Conservation (phyloP, 2,797 vertebrate species). For the Erpetoichthys calabaricus region DNA sequence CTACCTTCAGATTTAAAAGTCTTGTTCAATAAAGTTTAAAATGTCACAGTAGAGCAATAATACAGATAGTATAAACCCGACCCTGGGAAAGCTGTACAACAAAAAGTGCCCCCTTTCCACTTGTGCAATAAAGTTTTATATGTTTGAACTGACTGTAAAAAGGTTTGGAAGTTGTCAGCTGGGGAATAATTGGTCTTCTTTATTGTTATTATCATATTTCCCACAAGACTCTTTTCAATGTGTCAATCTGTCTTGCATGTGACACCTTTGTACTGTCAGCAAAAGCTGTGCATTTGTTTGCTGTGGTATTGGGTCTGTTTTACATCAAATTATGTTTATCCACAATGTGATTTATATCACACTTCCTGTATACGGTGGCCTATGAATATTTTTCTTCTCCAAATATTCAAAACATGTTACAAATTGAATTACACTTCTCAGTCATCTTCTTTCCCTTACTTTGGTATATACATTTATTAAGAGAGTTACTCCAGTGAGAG, state of each 20-base stretch:
- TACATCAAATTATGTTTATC: slow-evolving; percentile 45
- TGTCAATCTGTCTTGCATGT: slow-evolving; percentile 73
- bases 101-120: slow-evolving; percentile 77
- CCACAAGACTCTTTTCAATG: slow-evolving; percentile 72
- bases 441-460: too few species aligned
- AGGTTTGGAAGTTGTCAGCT: slow-evolving; percentile 80
- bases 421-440: too few species aligned
- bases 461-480: too few species aligned
- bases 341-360: slow-evolving; percentile 4
- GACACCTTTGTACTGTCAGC: slow-evolving; percentile 70
- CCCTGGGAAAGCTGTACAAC: slow-evolving; percentile 74
- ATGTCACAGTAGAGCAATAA: slow-evolving; percentile 92
- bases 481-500: too few species aligned
- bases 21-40: slow-evolving; percentile 98
- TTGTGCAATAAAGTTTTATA: slow-evolving; percentile 97
- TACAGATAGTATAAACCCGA: slow-evolving; percentile 77
- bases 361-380: background rate
- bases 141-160: slow-evolving; percentile 94
- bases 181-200: slow-evolving; percentile 87
- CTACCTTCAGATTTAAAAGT: slow-evolving; percentile 88
- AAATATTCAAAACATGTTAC: too few species aligned
- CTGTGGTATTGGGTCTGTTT: slow-evolving; percentile 47
- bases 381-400: too few species aligned
- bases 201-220: slow-evolving; percentile 89
- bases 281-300: slow-evolving; percentile 35